A percentile compares a stretch with the other conserved stretches of the same genome.
Conservation (phyloP, 2,113 vertebrate genomes). For the Oncorhynchus clarkii region DNA sequence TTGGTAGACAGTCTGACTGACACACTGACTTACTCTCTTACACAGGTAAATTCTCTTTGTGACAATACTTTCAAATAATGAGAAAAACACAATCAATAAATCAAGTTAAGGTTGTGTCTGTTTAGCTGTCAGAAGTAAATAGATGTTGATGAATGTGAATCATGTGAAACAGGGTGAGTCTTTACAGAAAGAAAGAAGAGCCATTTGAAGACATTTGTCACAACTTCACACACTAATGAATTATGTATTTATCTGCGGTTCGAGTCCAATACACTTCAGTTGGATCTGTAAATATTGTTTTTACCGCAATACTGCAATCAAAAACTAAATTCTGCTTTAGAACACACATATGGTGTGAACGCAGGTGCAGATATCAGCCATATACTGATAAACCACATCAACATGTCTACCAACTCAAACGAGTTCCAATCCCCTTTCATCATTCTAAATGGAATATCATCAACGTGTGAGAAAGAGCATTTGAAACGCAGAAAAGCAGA, state of each 20-base stretch:
- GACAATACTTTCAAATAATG: not conserved
- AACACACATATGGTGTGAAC: not conserved
- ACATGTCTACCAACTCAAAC: not conserved
- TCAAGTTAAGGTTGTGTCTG: not conserved
- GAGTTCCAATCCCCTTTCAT: not conserved
- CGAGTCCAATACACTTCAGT: not conserved
- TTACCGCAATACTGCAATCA: not conserved
- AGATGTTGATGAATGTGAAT: not conserved
- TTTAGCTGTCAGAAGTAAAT: not conserved
- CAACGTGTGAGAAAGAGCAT: not conserved
- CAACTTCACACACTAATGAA: constrained; percentile 39
- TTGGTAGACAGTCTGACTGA: constrained; percentile 60
- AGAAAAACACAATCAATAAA: not conserved
- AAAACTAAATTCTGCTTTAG: not conserved
- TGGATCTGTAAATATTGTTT: not conserved
- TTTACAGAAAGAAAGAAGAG: not conserved
- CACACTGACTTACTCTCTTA: constrained; percentile 1
- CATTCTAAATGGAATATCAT: not conserved
- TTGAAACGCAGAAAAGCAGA: not conserved
- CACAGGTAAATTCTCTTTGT: not conserved
- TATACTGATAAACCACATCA: not conserved
- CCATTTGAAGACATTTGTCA: constrained; percentile 13
- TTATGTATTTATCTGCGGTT: constrained; percentile 46
- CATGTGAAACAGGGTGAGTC: too few relatives aligned
- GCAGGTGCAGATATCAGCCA: not conserved